These are phyloP conservation scores for Hydrophis major DNA, from an alignment of 2,797 vertebrate genomes.

Conservation along the genomic window DNA sequence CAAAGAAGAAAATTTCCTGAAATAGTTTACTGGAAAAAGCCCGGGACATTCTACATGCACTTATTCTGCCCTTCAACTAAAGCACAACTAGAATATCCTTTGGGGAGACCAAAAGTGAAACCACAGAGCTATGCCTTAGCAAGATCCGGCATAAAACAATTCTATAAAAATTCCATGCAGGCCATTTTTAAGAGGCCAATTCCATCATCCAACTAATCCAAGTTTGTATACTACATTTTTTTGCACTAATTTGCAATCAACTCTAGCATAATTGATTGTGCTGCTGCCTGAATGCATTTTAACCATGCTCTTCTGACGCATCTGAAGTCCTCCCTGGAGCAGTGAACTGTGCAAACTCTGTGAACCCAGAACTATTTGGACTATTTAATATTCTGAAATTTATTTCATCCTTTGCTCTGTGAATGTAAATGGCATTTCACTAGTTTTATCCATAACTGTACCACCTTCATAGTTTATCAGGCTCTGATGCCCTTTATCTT, in stretches of 20 bases:
- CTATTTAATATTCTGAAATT: slow-evolving; percentile 2
- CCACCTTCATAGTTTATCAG: not conserved
- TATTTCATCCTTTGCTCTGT: not conserved
- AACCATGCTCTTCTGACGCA: not conserved
- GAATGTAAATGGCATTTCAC: not conserved
- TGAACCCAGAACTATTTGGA: not conserved
- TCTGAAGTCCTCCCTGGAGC: slow-evolving; percentile 10
- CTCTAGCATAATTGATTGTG: slow-evolving; percentile 4
- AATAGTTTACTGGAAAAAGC: not conserved
- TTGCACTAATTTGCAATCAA: not conserved
- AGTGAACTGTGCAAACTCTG: not conserved
- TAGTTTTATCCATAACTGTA: slow-evolving; percentile 1
- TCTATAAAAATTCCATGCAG: not conserved
- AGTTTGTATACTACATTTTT: not conserved
- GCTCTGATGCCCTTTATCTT: not conserved
- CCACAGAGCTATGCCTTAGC: not conserved
- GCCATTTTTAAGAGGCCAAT: not conserved
- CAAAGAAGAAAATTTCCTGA: not conserved
- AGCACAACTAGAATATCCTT: not conserved
- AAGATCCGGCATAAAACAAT: not conserved
- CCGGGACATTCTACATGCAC: not conserved
- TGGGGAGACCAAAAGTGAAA: not conserved
- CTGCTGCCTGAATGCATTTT: slow-evolving; percentile 25
- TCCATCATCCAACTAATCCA: not conserved
- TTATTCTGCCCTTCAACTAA: not conserved